A percentile compares a stretch with the other conserved stretches of the same genome.
Conservation (phyloP, 2,888 invertebrate genomes). For the Oligia fasciuncula region DNA sequence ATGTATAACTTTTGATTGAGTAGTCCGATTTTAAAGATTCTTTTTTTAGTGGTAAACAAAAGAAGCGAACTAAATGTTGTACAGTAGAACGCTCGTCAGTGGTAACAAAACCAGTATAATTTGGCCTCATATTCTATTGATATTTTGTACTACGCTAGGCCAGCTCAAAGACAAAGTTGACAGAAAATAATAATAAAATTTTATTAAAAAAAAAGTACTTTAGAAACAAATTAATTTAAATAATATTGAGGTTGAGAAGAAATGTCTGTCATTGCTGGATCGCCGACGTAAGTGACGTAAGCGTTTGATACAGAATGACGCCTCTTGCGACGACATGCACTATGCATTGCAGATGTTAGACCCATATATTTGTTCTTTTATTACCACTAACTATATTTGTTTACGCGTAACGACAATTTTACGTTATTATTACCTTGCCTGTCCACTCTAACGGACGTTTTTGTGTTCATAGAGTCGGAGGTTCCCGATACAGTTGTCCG, state of each 20-base stretch:
- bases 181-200: background rate
- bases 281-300: background rate
- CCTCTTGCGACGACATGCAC: slow-evolving; percentile 5
- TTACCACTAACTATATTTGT: slow-evolving; percentile 9
- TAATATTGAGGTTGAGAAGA: background rate
- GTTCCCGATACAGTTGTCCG: slow-evolving; percentile 91
- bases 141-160: background rate
- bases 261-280: background rate
- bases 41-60: background rate
- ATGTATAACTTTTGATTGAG: background rate
- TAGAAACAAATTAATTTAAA: background rate
- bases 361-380: slow-evolving; percentile 4
- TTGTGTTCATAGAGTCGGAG: slow-evolving; percentile 85
- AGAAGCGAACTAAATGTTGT: background rate
- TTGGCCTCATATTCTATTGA: background rate
- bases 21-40: background rate
- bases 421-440: background rate
- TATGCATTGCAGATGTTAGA: slow-evolving; percentile 24
- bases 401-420: background rate
- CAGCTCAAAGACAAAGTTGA: background rate
- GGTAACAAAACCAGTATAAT: background rate
- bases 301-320: slow-evolving; percentile 19
- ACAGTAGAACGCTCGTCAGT: background rate
- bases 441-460: slow-evolving; percentile 16
- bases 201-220: background rate